phyloP scores from a whole-genome alignment of 1,140 invertebrate species.

The Drosophila funebris region DNA sequence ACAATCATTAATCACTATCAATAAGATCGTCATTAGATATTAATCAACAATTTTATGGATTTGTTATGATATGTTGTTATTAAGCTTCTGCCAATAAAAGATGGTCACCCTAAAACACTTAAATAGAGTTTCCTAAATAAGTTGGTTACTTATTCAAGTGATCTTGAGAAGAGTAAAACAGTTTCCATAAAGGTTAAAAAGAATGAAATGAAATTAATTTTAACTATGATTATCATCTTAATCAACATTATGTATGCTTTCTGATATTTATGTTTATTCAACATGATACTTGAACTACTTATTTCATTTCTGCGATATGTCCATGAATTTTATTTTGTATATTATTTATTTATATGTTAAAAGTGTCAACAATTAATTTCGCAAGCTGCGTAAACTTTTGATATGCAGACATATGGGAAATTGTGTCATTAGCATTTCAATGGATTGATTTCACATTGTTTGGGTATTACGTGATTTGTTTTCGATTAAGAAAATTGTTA shows the following conservation, averaged over 20 bases:
- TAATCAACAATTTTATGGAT: too few species aligned
- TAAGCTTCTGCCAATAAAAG: too few species aligned
- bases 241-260: neutral
- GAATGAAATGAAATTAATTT: too few species aligned
- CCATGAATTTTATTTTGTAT: conserved; percentile 28
- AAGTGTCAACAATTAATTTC: conserved; percentile 34
- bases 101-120: too few species aligned
- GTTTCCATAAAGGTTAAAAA: too few species aligned
- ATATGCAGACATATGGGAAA: conserved; percentile 39
- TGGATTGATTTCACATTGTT: conserved; percentile 32
- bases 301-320: neutral
- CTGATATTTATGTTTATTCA: neutral
- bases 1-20: too few species aligned
- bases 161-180: too few species aligned
- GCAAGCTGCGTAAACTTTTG: conserved; percentile 49
- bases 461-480: conserved; percentile 59
- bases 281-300: conserved; percentile 11
- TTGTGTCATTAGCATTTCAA: conserved; percentile 57
- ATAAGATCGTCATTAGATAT: too few species aligned
- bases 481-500: conserved; percentile 34
- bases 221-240: neutral
- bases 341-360: too few species aligned
- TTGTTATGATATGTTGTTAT: too few species aligned
- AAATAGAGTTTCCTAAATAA: too few species aligned
- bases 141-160: too few species aligned